Evolutionary conservation across 2,797 vertebrate genomes (phyloP).

Genomic region (Sebastes minor): DNA sequence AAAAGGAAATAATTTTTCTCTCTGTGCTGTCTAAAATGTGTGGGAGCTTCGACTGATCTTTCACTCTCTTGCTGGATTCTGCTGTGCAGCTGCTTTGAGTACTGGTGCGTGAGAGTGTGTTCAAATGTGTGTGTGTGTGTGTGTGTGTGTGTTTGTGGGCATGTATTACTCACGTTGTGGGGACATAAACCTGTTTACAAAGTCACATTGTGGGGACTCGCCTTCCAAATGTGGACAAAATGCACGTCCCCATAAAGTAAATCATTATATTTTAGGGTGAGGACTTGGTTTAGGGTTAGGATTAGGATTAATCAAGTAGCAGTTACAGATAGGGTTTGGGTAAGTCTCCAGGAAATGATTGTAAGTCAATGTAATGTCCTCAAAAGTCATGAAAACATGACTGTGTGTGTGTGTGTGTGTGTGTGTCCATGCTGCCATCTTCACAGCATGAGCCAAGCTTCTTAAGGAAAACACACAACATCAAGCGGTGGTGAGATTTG

Average conservation of each 20-base stretch:
- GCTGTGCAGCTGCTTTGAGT: conserved; percentile 37
- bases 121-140: neutral
- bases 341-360: no score
- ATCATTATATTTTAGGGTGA: no score
- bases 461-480: conserved; percentile 65
- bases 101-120: neutral
- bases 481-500: conserved; percentile 43
- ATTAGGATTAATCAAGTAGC: no score
- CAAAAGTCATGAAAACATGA: no score
- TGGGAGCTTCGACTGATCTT: conserved; percentile 47
- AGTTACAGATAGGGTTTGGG: no score
- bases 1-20: conserved; percentile 11
- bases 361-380: no score
- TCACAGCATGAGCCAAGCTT: conserved; percentile 59
- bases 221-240: no score
- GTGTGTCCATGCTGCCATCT: conserved; percentile 26
- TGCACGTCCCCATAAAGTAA: no score
- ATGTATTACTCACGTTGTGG: neutral
- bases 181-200: no score
- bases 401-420: neutral
- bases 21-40: conserved; percentile 19
- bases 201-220: no score
- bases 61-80: conserved; percentile 36
- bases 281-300: no score
- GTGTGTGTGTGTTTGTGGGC: conserved; percentile 1